Evolutionary conservation across 1,140 invertebrate species (phyloP).

Genomic region (Dendrolimus kikuchii): DNA sequence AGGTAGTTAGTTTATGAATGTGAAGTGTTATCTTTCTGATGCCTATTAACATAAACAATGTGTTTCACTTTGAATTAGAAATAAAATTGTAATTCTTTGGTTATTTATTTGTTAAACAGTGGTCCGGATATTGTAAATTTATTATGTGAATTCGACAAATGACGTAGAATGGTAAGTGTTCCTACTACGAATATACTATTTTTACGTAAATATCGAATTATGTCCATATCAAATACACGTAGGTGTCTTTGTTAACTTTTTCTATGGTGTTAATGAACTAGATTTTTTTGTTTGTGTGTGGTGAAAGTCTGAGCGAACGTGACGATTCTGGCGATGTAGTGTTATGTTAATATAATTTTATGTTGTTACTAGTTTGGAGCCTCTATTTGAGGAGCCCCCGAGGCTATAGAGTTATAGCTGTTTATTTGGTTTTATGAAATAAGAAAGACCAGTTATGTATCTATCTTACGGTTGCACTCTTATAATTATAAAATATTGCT

Average conservation of each 20-base stretch:
- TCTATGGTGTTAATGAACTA: constrained; percentile 7
- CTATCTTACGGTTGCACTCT: too few relatives aligned
- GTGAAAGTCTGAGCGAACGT: constrained; percentile 4
- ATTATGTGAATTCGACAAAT: constrained; percentile 46
- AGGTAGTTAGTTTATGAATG: constrained; percentile 12
- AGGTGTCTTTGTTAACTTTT: constrained; percentile 4
- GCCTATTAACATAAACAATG: constrained; percentile 10
- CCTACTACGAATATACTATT: constrained; percentile 5
- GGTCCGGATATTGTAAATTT: constrained; percentile 22
- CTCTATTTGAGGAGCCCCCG: too few relatives aligned
- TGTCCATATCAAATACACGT: too few relatives aligned
- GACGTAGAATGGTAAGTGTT: constrained; percentile 46
- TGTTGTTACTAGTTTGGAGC: too few relatives aligned
- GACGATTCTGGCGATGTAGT: neutral
- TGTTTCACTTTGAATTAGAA: constrained; percentile 8
- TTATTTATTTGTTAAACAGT: constrained; percentile 6
- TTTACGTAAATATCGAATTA: too few relatives aligned
- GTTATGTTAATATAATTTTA: too few relatives aligned
- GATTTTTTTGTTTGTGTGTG: neutral
- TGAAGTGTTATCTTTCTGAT: constrained; percentile 4
- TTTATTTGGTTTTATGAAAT: too few relatives aligned
- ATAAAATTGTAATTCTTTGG: neutral
- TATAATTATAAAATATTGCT: too few relatives aligned
- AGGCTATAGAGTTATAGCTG: too few relatives aligned
- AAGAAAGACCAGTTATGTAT: too few relatives aligned